phyloP scores from a whole-genome alignment of 2,113 vertebrate genomes.

The Colaptes auratus region DNA sequence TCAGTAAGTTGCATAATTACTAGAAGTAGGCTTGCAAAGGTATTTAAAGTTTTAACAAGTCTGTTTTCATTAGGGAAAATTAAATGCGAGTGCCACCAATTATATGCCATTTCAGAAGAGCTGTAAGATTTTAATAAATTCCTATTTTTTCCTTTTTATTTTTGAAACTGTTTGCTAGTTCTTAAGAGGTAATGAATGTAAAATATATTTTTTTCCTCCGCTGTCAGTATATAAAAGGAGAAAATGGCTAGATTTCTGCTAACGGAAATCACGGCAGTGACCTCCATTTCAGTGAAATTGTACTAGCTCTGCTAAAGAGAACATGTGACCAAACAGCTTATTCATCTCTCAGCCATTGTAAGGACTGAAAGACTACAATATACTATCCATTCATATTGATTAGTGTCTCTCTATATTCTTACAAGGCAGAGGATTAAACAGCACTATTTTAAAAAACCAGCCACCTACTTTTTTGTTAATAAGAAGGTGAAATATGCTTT shows the following conservation, averaged over 20 bases:
- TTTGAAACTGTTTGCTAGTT: background rate
- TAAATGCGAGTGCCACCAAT: conserved; percentile 37
- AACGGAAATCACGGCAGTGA: background rate
- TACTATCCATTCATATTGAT: background rate
- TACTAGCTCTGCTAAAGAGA: background rate
- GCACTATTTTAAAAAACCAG: background rate
- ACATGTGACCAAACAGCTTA: background rate
- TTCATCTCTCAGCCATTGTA: background rate
- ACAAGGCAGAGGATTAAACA: background rate
- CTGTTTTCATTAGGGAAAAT: conserved; percentile 62
- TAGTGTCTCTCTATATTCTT: background rate
- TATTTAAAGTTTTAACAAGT: conserved; percentile 38
- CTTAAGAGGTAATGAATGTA: background rate
- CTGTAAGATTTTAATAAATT: conserved; percentile 13
- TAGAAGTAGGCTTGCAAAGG: background rate
- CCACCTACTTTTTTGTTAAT: background rate
- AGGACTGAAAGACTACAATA: background rate
- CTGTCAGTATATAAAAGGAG: background rate
- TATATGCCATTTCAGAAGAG: conserved; percentile 27
- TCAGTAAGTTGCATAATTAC: conserved; percentile 53
- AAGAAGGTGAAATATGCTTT: background rate
- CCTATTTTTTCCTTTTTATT: background rate
- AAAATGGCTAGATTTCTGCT: background rate
- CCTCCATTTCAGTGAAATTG: background rate
- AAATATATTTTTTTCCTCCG: background rate